Base-by-base conservation (phyloP, 1,140 invertebrate genomes). In the Lepidurus arcticus region DNA sequence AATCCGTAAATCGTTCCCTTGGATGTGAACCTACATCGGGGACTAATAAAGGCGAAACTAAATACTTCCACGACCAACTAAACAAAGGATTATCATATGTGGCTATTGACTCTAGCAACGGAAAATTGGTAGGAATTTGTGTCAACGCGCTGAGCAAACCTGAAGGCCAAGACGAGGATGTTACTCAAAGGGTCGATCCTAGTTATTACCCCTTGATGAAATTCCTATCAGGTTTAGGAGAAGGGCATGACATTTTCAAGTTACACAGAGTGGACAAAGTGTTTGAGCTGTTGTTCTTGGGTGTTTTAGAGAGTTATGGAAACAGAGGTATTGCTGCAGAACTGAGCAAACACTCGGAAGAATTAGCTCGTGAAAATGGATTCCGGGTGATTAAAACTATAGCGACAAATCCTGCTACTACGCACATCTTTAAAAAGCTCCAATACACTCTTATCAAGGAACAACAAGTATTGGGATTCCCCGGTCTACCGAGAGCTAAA, bases 241-340 rank as follows among this genome's bases (percentile, higher is more conserved):
- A 13, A 7, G 53, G 53, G 4, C n/a, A 65, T 21, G 21, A 65
- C 0, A 5, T 65, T 1, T 65, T 65, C 73, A 24, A 74, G 24
- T 16, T 44, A 43, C 44, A 74, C 16, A 10, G 47, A 42, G 73
- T 45, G 11, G 73, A 78, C 5, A 24, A 44, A 13, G 73, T 44
- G 24, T 75, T 78, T 42, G 78, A 78, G 53, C 24, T 78, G 43
- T 73, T 73, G 21, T 78, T 78, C 44, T 45, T 78, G 16, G 65
- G 78, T 73, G 78, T 78, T 24, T 45, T 24, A 6, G 21, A 44
- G 4, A 42, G 16, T 7, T 45, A 78, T 44, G 53, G 43, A 3
- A 73, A 73, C 1, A 73, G 7, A 45, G 78, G 78, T 26, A 47
- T 78, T 24, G 78, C 78, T 1, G 42, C 34, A 1, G 42, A 42